Evolutionary conservation across 2,888 invertebrate genomes (phyloP), one percentile per base, ranked within the genome.

Genomic region (Melanostoma scalare): DNA sequence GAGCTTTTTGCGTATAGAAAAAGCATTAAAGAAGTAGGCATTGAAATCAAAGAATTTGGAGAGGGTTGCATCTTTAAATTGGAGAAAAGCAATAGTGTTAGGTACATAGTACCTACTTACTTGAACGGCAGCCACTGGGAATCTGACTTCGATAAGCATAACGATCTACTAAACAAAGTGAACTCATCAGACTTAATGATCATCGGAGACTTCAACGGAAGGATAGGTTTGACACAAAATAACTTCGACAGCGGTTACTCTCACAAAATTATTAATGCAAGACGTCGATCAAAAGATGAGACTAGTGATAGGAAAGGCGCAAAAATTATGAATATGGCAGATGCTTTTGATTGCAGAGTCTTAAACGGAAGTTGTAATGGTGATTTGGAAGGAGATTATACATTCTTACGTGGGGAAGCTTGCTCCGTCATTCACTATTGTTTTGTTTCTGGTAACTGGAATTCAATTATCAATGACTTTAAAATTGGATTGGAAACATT

Each of bases 391-490:
- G 20, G 20, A 20, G 20, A 20, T 0, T 20, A 20, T 20, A 20
- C 20, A 20, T 20, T 20, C 20, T 20, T 68, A 0, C 30, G 56
- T 0, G 68, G 46, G 1, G n/a, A 46, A 3, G 30, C 31, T 36
- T 38, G 38, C 31, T 69, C 68, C 0, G 55, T 46, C 2, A 55
- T 46, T 0, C 44, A 68, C 35, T 67, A 67, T 42, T 6, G 67
- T 44, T 67, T 67, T 30, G 20, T 42, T 10, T 8, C 67, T 1
- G 67, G 67, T 42, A 31, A 67, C 10, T 68, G 55, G 20, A 6
- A 36, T 20, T 20, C 20, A 20, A 20, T 20, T 20, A n/a, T 53
- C 1, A 5, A 3, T 1, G 38, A 65, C 6, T 65, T 65, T 53
- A 31, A 10, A 52, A 10, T 65, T 35, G 67, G 33, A 33, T 6